These are phyloP conservation scores for Leptatherina wallacei DNA, from an alignment of 2,797 vertebrate genomes.

Conservation along the genomic window DNA sequence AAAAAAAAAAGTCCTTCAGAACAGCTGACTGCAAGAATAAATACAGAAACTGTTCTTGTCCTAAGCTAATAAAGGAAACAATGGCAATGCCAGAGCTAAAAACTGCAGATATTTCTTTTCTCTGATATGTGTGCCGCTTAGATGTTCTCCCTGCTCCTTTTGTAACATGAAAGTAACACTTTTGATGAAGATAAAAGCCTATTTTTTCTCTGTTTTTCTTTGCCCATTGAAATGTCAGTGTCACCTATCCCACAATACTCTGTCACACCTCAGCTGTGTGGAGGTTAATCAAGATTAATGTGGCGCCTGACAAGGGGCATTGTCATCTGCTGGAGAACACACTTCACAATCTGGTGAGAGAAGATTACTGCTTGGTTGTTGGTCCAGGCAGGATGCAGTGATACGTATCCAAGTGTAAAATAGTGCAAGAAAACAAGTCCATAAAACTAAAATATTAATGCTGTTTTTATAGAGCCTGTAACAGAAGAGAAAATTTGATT, in stretches of 20 bases:
- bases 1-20: background rate
- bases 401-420: constrained; percentile 14
- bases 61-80: background rate
- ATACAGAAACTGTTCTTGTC: background rate
- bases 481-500: constrained; percentile 1
- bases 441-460: constrained; percentile 2
- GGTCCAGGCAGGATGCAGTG: constrained; percentile 1
- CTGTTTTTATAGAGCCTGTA: background rate
- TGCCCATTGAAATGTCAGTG: constrained; percentile 33
- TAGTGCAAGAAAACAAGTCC: background rate
- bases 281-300: constrained; percentile 59
- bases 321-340: constrained; percentile 32
- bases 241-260: constrained; percentile 24
- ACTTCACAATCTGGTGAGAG: constrained; percentile 35
- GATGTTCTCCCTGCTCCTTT: constrained; percentile 2
- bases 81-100: background rate
- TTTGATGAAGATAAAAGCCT: constrained; percentile 10
- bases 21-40: background rate
- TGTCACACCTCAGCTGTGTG: constrained; percentile 6
- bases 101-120: too few species aligned
- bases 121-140: too few species aligned
- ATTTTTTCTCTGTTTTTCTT: constrained; percentile 3
- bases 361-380: constrained; percentile 24
- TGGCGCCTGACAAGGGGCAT: constrained; percentile 14
- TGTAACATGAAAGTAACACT: constrained; percentile 12